Conservation (phyloP, 2,113 vertebrate genomes). For the Chinchilla lanigera region DNA sequence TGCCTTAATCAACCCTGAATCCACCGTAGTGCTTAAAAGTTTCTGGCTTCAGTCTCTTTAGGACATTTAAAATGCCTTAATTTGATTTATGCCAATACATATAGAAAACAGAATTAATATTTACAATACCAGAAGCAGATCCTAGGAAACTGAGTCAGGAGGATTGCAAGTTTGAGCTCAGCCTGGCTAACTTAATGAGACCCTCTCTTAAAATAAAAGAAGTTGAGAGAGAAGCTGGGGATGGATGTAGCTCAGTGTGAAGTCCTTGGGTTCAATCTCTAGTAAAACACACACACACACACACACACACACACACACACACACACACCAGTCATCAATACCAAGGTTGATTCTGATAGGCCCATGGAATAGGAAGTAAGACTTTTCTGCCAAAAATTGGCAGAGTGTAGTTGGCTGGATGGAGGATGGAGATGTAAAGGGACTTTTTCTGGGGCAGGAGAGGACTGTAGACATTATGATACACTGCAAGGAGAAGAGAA, state of each 20-base stretch:
- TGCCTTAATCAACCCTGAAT: neutral
- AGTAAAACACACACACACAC: neutral
- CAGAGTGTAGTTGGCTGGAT: neutral
- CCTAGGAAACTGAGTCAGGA: neutral
- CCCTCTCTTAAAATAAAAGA: neutral
- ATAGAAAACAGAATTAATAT: neutral
- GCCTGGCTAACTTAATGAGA: neutral
- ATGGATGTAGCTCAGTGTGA: neutral
- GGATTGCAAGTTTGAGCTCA: neutral
- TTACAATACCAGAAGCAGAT: neutral
- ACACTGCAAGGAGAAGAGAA: neutral
- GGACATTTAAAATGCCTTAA: neutral
- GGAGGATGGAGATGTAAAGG: neutral
- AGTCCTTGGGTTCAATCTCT: neutral
- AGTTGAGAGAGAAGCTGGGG: neutral
- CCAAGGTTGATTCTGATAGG: neutral
- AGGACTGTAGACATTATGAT: neutral
- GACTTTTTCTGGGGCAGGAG: neutral
- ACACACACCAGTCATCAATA: neutral
- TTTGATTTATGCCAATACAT: constrained; percentile 4
- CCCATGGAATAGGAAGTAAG: neutral
- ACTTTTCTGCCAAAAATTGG: neutral
- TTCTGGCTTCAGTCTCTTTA: constrained; percentile 2
- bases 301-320: neutral
- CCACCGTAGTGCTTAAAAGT: neutral